Percentiles rank a stretch among this genome's conserved stretches.
These are phyloP conservation scores for Lycia hirtaria DNA, from an alignment of 2,888 invertebrate genomes.

Conservation along the genomic window DNA sequence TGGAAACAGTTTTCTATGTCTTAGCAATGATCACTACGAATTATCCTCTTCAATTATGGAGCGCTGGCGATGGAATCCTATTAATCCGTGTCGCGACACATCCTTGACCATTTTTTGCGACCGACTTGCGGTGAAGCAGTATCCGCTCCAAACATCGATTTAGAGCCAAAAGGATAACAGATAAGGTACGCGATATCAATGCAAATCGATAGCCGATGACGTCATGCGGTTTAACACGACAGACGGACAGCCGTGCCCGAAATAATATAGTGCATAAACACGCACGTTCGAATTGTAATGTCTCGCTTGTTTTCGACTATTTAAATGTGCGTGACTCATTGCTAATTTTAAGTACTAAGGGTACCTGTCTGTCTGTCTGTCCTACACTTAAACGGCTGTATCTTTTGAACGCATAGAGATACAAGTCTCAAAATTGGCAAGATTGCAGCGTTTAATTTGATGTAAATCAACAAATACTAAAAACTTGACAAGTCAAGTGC, in stretches of 20 bases:
- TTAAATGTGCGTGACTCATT: conserved; percentile 7
- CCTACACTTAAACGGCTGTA: too few species aligned
- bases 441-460: too few species aligned
- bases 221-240: conserved; percentile 35
- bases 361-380: background rate
- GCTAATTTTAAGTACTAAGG: background rate
- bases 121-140: conserved; percentile 15
- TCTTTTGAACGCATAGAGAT: too few species aligned
- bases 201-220: conserved; percentile 29
- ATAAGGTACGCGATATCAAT: conserved; percentile 22
- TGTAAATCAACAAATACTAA: too few species aligned
- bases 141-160: conserved; percentile 22
- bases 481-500: too few species aligned
- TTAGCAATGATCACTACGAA: too few species aligned
- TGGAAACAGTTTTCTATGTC: too few species aligned
- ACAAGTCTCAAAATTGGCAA: too few species aligned
- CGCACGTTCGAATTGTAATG: conserved; percentile 23
- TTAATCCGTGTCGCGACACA: background rate
- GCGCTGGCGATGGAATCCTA: too few species aligned
- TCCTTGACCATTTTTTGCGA: background rate
- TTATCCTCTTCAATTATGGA: too few species aligned
- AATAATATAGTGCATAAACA: conserved; percentile 33
- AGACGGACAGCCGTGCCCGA: conserved; percentile 30
- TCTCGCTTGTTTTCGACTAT: conserved; percentile 10
- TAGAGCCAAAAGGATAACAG: conserved; percentile 22